Evolutionary conservation across 2,888 invertebrate genomes (phyloP), one percentile per base, ranked within the genome.

Genomic region (Oligia fasciuncula): DNA sequence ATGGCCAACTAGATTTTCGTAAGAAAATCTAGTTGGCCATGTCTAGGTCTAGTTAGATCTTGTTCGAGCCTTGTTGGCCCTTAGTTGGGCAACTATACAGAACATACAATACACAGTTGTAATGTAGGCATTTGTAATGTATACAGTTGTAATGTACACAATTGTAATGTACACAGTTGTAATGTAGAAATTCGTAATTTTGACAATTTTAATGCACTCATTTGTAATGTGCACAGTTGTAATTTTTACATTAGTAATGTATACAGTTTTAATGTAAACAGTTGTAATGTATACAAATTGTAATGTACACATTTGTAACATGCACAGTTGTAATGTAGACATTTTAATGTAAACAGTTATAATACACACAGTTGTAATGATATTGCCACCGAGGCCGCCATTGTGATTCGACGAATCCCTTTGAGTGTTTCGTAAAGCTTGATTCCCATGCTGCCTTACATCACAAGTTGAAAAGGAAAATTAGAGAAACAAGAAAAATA

Each of bases 1-100:
- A 29, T 29, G 29, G 1, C 29, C 29, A 29, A 29, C 29, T 29
- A 29, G 19, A 71, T 60, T 60, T 57, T 1, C 14, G 2, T 1
- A 29, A 29, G 29, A 13, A 49, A 69, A 79, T 79, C 80, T 51
- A 35, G 79, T 35, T 19, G 29, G 23, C n/a, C 29, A 67, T 40
- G 40, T 29, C 23, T 71, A 5, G 8, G 0, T 73, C 23, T 43
- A 9, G 11, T 46, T 17, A 9, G 17, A 17, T 11, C 19, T 68
- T 68, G 14, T 8, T 67, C n/a, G 40, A 40, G 14, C 19, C 11
- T 29, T 29, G 29, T 29, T 29, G 29, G 29, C 29, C 29, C 29
- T 29, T 29, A 29, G 29, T 29, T 29, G 29, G 29, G 29, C 29
- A 29, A 29, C 29, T 29, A 29, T 29, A 29, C 29, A 29, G 29